phyloP scores from a whole-genome alignment of 1,140 invertebrate genomes.

The Varroa destructor region DNA sequence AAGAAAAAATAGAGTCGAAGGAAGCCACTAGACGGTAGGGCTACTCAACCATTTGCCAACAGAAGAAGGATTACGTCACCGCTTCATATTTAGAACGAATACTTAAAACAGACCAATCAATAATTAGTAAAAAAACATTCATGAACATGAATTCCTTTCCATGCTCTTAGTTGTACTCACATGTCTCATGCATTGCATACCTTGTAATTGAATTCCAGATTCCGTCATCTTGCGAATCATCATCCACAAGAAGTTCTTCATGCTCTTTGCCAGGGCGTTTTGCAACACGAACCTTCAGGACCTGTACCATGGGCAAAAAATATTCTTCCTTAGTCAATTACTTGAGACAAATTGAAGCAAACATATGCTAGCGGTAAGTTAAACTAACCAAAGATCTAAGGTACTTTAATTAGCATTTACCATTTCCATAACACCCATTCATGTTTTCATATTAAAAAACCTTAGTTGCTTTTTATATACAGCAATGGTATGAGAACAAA shows the following conservation, averaged over 20 bases:
- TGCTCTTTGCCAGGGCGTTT: slow-evolving; percentile 75
- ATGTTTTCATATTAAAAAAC: too few species aligned
- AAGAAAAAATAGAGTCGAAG: too few species aligned
- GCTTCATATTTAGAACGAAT: too few species aligned
- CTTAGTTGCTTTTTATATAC: too few species aligned
- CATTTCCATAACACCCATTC: too few species aligned
- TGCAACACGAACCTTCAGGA: slow-evolving; percentile 47
- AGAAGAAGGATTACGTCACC: too few species aligned
- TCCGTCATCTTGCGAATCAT: slow-evolving; percentile 55
- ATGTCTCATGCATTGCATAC: slow-evolving; percentile 41
- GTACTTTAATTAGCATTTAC: too few species aligned
- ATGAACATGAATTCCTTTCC: background rate
- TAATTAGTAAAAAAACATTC: background rate
- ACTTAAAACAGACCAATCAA: too few species aligned
- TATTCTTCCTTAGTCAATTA: background rate
- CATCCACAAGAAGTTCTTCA: slow-evolving; percentile 68
- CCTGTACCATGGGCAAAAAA: slow-evolving; percentile 5
- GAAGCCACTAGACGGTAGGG: too few species aligned
- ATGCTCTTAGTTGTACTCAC: too few species aligned
- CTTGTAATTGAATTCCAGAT: slow-evolving; percentile 89
- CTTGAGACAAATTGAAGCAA: slow-evolving; percentile 9
- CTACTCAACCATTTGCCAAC: too few species aligned
- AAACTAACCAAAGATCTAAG: background rate
- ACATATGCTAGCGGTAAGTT: background rate
- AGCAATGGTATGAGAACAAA: too few species aligned